Evolutionary conservation across 2,797 vertebrate genomes (phyloP), one percentile per base, ranked within the genome.

Genomic region (Fundulus diaphanus): DNA sequence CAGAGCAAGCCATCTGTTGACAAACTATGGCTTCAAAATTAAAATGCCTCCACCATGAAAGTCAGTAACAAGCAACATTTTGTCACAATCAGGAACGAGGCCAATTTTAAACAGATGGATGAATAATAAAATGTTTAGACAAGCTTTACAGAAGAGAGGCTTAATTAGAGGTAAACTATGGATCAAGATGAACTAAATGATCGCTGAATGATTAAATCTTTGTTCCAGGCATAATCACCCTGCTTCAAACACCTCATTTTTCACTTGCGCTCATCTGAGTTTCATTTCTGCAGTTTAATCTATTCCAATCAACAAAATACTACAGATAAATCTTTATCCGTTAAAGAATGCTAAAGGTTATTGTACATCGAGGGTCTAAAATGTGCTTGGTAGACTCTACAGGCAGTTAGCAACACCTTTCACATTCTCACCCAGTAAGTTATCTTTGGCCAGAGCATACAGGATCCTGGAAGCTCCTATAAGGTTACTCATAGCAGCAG

Each of bases 401-500:
- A 46, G 57, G 75, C 24, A 80, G 0, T n/a, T 20, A 3, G 31
- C 24, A 70, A 40, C n/a, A 51, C 33, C n/a, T 18, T 77, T 7
- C 66, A 56, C 29, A 57, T 49, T 63, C 94, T 90, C 74, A 96
- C 96, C 95, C 40, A 96, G 96, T 48, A 96, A 92, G 83, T 95
- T 87, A 1, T 97, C 96, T 90, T 95, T 94, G 77, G 96, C 94
- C 46, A 96, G 88, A 13, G 96, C 96, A 0, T 96, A 95, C 16
- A 97, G 92, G 83, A 97, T 95, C 48, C 96, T 93, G 24, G 96
- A 96, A 11, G 96, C 96, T 1, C 96, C 96, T 0, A 96, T 96
- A 40, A 97, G 93, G 35, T 95, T 96, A 87, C 96, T 96, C 96
- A 96, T 96, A 68, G 96, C 95, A 40, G 96, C 96, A 0, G 96